Base-by-base conservation (phyloP, 2,888 invertebrate species). In the Drosophila peninsularis region DNA sequence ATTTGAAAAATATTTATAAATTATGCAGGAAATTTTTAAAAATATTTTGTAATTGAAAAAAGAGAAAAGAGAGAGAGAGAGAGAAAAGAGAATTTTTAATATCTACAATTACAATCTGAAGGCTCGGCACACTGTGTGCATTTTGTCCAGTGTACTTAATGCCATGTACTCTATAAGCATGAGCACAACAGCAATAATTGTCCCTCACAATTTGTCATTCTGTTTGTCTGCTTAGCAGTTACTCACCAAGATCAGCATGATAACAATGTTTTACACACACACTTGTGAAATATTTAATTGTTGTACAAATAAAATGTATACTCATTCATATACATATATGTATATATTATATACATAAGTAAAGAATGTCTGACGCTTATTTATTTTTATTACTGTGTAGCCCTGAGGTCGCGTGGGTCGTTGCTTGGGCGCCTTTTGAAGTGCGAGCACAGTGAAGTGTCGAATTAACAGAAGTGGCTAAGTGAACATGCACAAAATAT, bases 171-270 rank as follows among this genome's bases (percentile, higher is more conserved):
- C n/a, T 14, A 45, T 45, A 53, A 65, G 47, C 45, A 36, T 34
- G 37, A 41, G 14, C 13, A 54, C 37, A 55, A 45, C 47, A 58
- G 44, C 67, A 49, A 71, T 63, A 69, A 68, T 68, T 77, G 63
- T 71, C 75, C 63, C 82, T 62, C 64, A 71, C 72, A 81, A 69
- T 71, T 84, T 84, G 80, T 82, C 77, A 76, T 76, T 64, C 71
- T 60, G 60, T 56, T 62, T 79, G 65, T 76, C 74, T 62, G 75
- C 67, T 75, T 71, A 75, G 68, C 69, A 58, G 62, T 80, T 70
- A 68, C 50, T 78, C 85, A 60, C 62, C 66, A 68, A 69, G 61
- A 71, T 65, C 66, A 69, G 80, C 45, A 71, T 62, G 71, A 80
- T 82, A 58, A 74, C 65, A 75, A 75, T 64, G 55, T 63, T 73